A percentile compares a stretch with the other conserved stretches of the same genome.
phyloP scores from a whole-genome alignment of 30 jellyfish, hydroid and myxozoan genomes.

The Euphysa ruthae region DNA sequence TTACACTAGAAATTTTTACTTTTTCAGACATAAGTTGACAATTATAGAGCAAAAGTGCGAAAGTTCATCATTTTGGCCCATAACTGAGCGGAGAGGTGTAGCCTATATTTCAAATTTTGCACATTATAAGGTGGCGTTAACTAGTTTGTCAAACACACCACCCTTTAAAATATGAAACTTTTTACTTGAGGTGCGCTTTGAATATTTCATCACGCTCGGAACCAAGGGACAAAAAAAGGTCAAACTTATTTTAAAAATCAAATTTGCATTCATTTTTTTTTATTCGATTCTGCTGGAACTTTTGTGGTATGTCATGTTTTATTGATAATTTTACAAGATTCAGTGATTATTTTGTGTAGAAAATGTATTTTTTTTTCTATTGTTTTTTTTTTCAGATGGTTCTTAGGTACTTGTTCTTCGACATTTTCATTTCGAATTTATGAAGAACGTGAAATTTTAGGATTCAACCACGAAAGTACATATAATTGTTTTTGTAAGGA shows the following conservation, averaged over 20 bases:
- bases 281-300: background rate
- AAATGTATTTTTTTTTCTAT: background rate
- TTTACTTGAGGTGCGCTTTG: too few relatives aligned
- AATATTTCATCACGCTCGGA: background rate
- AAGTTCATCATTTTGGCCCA: too few relatives aligned
- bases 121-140: too few relatives aligned
- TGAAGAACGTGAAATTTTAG: slow-evolving; percentile 83
- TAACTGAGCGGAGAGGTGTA: too few relatives aligned
- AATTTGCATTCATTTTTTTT: background rate
- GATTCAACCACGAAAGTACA: slow-evolving; percentile 54
- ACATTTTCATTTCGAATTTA: slow-evolving; percentile 74
- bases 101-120: too few relatives aligned
- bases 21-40: too few relatives aligned
- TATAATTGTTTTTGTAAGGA: slow-evolving; percentile 67
- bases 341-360: background rate
- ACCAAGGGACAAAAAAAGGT: background rate
- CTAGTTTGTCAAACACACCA: too few relatives aligned
- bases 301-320: background rate
- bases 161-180: too few relatives aligned
- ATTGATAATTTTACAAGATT: background rate
- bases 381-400: slow-evolving; percentile 17
- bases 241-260: background rate
- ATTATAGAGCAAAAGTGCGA: too few relatives aligned
- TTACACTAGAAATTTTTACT: too few relatives aligned
- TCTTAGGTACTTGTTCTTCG: slow-evolving; percentile 76